Evolutionary conservation across 2,888 invertebrate genomes (phyloP).

Genomic region (Mesorhabditis spiculigera): DNA sequence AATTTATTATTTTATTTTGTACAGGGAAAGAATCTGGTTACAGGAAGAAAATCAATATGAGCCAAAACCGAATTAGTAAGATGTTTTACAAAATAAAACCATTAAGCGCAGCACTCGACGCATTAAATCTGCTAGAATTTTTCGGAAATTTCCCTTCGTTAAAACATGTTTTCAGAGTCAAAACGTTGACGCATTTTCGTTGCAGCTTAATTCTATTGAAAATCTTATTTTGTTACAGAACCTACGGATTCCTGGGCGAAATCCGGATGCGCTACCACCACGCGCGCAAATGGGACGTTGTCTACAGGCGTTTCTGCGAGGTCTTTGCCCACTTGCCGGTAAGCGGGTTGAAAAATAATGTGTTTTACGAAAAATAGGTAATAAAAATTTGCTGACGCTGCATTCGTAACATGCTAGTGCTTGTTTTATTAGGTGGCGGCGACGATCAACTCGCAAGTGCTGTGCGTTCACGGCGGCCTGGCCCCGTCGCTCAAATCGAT

Average conservation of each 20-base stretch:
- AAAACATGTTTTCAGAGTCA: too few species aligned
- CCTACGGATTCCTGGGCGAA: slow-evolving; percentile 39
- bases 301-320: slow-evolving; percentile 31
- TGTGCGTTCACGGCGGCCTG: slow-evolving; percentile 34
- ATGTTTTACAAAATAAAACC: too few species aligned
- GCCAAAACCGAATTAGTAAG: too few species aligned
- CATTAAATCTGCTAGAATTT: too few species aligned
- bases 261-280: slow-evolving; percentile 28
- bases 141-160: too few species aligned
- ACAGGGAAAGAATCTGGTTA: too few species aligned
- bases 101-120: too few species aligned
- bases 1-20: too few species aligned
- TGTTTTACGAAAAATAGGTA: too few species aligned
- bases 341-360: neutral
- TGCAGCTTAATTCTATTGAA: too few species aligned
- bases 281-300: slow-evolving; percentile 8
- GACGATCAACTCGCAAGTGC: slow-evolving; percentile 24
- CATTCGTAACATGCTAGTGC: neutral
- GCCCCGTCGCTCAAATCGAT: slow-evolving; percentile 30
- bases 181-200: too few species aligned
- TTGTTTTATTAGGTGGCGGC: slow-evolving; percentile 24
- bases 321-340: slow-evolving; percentile 22
- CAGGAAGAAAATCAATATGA: too few species aligned
- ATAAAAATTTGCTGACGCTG: neutral
- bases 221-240: slow-evolving; percentile 18